Percentiles rank a stretch among this genome's conserved stretches.
Conservation (phyloP, 2,888 invertebrate genomes). For the Colletes collaris region DNA sequence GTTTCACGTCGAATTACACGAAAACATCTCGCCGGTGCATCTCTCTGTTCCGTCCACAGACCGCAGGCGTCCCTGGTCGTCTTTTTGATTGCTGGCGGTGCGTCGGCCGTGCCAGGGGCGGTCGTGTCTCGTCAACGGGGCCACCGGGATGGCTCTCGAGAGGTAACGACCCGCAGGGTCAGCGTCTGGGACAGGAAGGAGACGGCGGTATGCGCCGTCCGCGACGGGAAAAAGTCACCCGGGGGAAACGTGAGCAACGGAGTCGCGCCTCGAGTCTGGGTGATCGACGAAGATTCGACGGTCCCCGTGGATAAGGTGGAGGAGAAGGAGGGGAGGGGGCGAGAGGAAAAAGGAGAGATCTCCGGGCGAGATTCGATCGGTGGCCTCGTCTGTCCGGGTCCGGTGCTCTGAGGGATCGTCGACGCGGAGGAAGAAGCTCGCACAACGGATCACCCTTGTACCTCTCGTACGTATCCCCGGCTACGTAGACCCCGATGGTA, state of each 20-base stretch:
- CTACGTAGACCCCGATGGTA: constrained; percentile 47
- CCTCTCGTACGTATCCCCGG: constrained; percentile 29
- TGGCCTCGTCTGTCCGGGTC: constrained; percentile 27
- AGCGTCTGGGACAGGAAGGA: constrained; percentile 36
- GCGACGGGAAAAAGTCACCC: constrained; percentile 53
- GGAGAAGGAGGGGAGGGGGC: constrained; percentile 34
- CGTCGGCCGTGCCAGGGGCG: constrained; percentile 63
- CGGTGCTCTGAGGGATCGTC: constrained; percentile 27
- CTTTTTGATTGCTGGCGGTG: constrained; percentile 50
- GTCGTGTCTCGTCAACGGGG: constrained; percentile 70
- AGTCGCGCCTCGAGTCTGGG: constrained; percentile 39
- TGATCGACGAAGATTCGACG: constrained; percentile 33
- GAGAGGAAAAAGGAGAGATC: constrained; percentile 59
- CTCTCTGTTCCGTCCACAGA: neutral
- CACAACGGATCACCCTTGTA: constrained; percentile 44
- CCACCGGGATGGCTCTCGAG: constrained; percentile 63
- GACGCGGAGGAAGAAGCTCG: constrained; percentile 44
- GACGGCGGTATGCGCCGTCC: constrained; percentile 31
- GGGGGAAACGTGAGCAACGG: constrained; percentile 55
- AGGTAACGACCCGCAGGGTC: constrained; percentile 70
- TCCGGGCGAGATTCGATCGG: constrained; percentile 63
- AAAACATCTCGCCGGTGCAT: constrained; percentile 30
- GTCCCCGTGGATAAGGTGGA: neutral
- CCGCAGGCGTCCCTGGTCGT: constrained; percentile 22
- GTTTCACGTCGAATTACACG: constrained; percentile 42